Evolutionary conservation across 2,888 invertebrate species (phyloP).

Genomic region (Deladenus siricidicola): DNA sequence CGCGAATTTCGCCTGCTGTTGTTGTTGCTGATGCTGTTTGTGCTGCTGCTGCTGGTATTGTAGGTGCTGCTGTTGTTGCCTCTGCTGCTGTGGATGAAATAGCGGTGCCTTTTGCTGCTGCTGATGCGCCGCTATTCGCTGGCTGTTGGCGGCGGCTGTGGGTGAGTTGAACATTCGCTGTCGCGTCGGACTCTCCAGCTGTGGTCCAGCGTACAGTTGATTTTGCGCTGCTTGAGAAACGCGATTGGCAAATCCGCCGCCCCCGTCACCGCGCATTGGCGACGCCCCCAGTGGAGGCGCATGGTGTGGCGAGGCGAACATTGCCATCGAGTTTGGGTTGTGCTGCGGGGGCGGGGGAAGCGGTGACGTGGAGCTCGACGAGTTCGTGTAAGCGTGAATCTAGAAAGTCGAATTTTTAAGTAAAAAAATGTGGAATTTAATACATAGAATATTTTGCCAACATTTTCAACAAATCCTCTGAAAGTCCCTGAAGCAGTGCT

Average conservation of each 20-base stretch:
- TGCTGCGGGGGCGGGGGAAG: slow-evolving; percentile 6
- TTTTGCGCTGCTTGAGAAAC: neutral
- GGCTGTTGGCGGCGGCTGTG: too few species aligned
- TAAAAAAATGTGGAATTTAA: too few species aligned
- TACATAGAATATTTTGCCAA: too few species aligned
- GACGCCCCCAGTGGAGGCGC: neutral
- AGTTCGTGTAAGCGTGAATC: neutral
- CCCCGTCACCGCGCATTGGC: neutral
- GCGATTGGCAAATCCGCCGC: neutral
- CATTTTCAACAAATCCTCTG: too few species aligned
- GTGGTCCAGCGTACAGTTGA: neutral
- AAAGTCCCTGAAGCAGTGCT: too few species aligned
- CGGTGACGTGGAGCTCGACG: slow-evolving; percentile 8
- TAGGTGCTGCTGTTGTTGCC: neutral
- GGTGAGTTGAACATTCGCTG: too few species aligned
- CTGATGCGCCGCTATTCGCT: neutral
- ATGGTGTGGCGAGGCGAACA: neutral
- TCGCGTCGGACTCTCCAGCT: too few species aligned
- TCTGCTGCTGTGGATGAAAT: neutral
- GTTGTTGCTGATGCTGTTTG: neutral
- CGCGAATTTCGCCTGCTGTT: neutral
- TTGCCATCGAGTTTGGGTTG: neutral
- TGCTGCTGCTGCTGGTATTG: neutral
- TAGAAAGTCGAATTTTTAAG: too few species aligned
- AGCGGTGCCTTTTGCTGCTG: neutral